Percentiles rank a stretch among this genome's conserved stretches.
phyloP scores from a whole-genome alignment of 2,888 invertebrate species.

The Drosophila lutescens region DNA sequence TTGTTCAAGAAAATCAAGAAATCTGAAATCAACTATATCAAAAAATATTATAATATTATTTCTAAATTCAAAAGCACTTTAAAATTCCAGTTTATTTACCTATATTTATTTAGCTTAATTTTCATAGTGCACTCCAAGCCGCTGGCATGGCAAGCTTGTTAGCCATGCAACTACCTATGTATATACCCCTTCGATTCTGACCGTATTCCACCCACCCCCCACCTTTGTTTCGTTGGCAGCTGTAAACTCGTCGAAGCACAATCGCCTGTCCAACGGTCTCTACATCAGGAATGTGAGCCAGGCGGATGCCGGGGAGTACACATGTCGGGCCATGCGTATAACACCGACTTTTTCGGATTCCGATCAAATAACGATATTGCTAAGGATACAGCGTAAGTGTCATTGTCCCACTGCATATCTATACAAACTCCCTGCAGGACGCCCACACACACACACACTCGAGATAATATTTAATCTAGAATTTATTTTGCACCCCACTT shows the following conservation, averaged over 20 bases:
- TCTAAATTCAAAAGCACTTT: not conserved
- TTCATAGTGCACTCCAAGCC: not conserved
- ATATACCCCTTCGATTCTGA: not conserved
- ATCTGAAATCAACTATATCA: too few relatives aligned
- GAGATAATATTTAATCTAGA: conserved; percentile 58
- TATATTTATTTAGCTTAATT: not conserved
- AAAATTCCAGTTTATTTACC: too few relatives aligned
- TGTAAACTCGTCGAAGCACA: conserved; percentile 84
- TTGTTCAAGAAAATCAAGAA: too few relatives aligned
- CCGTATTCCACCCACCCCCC: not conserved
- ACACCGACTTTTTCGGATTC: conserved; percentile 85
- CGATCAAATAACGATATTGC: conserved; percentile 85
- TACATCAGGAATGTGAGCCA: conserved; percentile 86
- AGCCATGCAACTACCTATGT: conserved; percentile 30
- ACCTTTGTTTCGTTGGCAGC: conserved; percentile 57
- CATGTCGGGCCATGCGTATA: conserved; percentile 86
- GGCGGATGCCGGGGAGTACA: conserved; percentile 86
- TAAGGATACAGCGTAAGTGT: conserved; percentile 87
- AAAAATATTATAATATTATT: not conserved
- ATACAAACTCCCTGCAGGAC: not conserved
- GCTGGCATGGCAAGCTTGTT: conserved; percentile 33
- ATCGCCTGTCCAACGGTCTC: conserved; percentile 85
- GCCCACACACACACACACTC: conserved; percentile 15
- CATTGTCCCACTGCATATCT: conserved; percentile 3
- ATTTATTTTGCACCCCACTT: conserved; percentile 46